Percentiles rank a stretch among this genome's conserved stretches.
Conservation (phyloP, 2,888 invertebrate genomes). For the Aporophyla nigra region DNA sequence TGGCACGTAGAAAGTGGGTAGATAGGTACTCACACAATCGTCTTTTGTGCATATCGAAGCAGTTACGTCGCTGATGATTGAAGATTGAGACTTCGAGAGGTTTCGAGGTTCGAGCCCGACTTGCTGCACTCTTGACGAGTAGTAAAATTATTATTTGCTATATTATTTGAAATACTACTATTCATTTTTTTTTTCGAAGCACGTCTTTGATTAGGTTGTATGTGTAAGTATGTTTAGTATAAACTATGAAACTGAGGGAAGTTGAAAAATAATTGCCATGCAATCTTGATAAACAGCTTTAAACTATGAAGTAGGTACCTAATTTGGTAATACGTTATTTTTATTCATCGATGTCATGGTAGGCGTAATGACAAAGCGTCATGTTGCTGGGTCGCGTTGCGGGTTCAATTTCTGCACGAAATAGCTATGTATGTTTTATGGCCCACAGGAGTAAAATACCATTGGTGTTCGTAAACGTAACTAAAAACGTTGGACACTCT, state of each 20-base stretch:
- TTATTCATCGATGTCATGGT: neutral
- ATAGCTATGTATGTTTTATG: neutral
- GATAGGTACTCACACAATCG: neutral
- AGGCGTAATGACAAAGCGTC: neutral
- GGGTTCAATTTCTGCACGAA: constrained; percentile 22
- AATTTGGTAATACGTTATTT: neutral
- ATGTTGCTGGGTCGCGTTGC: neutral
- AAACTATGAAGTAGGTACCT: neutral
- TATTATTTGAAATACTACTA: too few species aligned
- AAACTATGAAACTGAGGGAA: neutral
- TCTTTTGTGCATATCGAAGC: neutral
- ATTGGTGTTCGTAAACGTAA: neutral
- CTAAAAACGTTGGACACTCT: neutral
- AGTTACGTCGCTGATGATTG: neutral
- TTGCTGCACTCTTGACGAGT: neutral
- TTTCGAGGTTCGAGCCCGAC: neutral
- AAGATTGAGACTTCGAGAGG: neutral
- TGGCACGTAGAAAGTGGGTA: neutral
- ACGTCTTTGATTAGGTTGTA: neutral
- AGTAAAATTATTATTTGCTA: too few species aligned
- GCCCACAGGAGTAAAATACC: neutral
- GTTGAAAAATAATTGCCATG: neutral
- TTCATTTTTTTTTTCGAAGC: neutral
- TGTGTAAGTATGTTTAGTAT: constrained; percentile 27
- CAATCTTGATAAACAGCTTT: neutral